A percentile compares a stretch with the other conserved stretches of the same genome.
Evolutionary conservation across 2,888 invertebrate genomes (phyloP).

Genomic region (Phrixothrix hirtus): DNA sequence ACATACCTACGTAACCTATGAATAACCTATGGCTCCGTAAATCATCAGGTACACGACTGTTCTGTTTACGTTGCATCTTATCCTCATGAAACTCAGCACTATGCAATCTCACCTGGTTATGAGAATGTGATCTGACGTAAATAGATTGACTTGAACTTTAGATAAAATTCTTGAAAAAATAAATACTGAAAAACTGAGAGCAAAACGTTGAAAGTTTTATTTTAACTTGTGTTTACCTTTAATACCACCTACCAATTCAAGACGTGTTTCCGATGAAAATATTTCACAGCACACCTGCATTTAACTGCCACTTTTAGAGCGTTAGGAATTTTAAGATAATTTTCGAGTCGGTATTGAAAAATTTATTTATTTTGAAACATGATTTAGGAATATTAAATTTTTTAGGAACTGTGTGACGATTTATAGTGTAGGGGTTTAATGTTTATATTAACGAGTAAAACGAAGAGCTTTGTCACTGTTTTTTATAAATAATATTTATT

Average conservation of each 20-base stretch:
- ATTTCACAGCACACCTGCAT: slow-evolving; percentile 21
- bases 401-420: too few species aligned
- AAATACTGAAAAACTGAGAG: slow-evolving; percentile 27
- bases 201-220: slow-evolving; percentile 35
- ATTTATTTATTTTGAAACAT: slow-evolving; percentile 1
- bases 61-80: too few species aligned
- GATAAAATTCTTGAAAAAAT: slow-evolving; percentile 27
- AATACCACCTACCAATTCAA: slow-evolving; percentile 36
- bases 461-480: not conserved
- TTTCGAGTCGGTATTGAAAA: not conserved
- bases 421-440: too few species aligned
- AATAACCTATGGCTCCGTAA: too few species aligned
- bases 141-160: slow-evolving; percentile 15
- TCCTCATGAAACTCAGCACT: too few species aligned
- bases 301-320: slow-evolving; percentile 5
- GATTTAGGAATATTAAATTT: too few species aligned
- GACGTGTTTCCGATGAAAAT: slow-evolving; percentile 18
- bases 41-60: too few species aligned
- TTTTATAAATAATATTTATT: too few species aligned
- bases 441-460: not conserved
- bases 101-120: slow-evolving; percentile 23
- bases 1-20: too few species aligned
- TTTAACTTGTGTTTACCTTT: slow-evolving; percentile 36
- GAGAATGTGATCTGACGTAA: slow-evolving; percentile 12
- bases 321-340: not conserved